phyloP scores from a whole-genome alignment of 2,888 invertebrate genomes.

The Crocallis elinguaria region DNA sequence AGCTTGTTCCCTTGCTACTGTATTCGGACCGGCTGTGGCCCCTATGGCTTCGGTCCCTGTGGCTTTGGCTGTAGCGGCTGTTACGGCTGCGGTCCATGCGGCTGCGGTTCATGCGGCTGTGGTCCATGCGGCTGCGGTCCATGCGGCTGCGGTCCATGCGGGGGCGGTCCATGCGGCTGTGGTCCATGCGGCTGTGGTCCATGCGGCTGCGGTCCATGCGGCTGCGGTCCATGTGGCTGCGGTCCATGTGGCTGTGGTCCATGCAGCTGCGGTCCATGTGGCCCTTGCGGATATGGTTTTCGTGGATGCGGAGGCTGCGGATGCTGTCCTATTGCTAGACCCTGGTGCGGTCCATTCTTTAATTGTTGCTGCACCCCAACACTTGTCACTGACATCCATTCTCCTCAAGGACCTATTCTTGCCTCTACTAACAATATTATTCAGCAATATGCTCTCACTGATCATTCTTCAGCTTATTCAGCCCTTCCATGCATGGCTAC shows the following conservation, averaged over 20 bases:
- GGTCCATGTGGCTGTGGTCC: slow-evolving; percentile 7
- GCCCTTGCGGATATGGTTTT: slow-evolving; percentile 1
- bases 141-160: slow-evolving; percentile 1
- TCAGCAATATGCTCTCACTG: too few relatives aligned
- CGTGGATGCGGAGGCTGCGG: background rate
- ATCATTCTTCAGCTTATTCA: too few relatives aligned
- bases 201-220: background rate
- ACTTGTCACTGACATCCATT: background rate
- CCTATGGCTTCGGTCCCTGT: slow-evolving; percentile 15
- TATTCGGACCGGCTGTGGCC: slow-evolving; percentile 1
- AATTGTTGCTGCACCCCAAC: slow-evolving; percentile 12
- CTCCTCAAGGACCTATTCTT: background rate
- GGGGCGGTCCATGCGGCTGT: background rate
- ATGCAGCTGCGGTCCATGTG: background rate
- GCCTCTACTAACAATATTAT: background rate
- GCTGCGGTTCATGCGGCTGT: slow-evolving; percentile 1
- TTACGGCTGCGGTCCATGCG: slow-evolving; percentile 12
- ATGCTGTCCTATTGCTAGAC: background rate
- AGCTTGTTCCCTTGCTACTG: background rate
- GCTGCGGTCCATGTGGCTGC: background rate
- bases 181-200: background rate
- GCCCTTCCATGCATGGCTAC: too few relatives aligned
- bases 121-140: background rate
- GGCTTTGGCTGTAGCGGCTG: slow-evolving; percentile 11
- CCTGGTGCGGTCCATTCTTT: slow-evolving; percentile 17